These are phyloP conservation scores for Peromyscus attwateri DNA, from an alignment of 2,797 vertebrate species.

Conservation along the genomic window DNA sequence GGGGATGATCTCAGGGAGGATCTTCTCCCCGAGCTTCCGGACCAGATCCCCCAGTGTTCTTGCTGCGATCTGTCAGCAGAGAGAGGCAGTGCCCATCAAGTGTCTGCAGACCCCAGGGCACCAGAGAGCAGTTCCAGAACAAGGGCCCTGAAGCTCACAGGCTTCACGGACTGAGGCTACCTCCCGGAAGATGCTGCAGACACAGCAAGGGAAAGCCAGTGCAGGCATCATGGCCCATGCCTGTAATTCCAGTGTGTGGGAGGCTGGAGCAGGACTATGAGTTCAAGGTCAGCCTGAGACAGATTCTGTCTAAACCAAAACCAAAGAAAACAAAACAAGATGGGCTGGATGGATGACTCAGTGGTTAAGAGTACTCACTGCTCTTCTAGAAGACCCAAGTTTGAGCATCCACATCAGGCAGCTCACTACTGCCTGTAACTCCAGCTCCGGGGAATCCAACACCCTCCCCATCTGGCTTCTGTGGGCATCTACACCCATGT, in stretches of 20 bases:
- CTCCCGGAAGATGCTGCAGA: neutral
- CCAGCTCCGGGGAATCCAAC: neutral
- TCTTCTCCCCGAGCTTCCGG: slow-evolving; percentile 98
- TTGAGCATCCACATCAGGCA: neutral
- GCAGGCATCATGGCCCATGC: neutral
- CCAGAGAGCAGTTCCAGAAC: neutral
- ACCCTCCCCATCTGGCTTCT: neutral
- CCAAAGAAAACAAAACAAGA: neutral
- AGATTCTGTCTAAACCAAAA: neutral
- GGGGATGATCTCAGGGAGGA: slow-evolving; percentile 99
- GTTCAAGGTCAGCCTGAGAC: neutral
- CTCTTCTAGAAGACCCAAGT: neutral
- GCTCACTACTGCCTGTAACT: neutral
- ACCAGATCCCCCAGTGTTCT: slow-evolving; percentile 98
- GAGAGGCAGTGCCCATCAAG: neutral
- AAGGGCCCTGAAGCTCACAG: neutral
- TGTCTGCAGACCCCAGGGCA: neutral
- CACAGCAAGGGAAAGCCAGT: neutral
- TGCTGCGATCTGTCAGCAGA: slow-evolving; percentile 93
- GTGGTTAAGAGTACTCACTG: neutral
- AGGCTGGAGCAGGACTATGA: neutral
- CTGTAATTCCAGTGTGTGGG: neutral
- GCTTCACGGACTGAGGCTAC: neutral
- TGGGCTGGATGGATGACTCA: neutral
- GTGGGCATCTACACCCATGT: neutral